Evolutionary conservation across 1,140 invertebrate species (phyloP).

Genomic region (Drosophila chauvacae): DNA sequence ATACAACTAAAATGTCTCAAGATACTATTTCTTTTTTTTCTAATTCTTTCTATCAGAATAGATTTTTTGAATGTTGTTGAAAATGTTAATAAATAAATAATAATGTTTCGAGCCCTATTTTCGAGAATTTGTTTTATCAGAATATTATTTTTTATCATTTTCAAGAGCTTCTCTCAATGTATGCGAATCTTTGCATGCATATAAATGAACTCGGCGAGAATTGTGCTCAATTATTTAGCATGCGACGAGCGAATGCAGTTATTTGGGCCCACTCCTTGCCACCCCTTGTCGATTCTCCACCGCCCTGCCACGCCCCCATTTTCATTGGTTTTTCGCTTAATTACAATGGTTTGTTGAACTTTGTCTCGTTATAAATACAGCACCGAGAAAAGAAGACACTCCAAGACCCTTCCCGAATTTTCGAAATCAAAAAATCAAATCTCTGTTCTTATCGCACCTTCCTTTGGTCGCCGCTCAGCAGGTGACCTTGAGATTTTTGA

Average conservation of each 20-base stretch:
- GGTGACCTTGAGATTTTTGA: conserved; percentile 40
- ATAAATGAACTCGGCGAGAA: conserved; percentile 35
- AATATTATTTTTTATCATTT: not conserved
- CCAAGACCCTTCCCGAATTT: conserved; percentile 22
- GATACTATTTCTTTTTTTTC: too few species aligned
- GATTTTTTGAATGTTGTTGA: too few species aligned
- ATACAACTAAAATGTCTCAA: too few species aligned
- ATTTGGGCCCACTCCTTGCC: not conserved
- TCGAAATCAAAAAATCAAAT: conserved; percentile 41
- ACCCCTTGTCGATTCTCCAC: not conserved
- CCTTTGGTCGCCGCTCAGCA: not conserved
- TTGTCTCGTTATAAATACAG: conserved; percentile 21
- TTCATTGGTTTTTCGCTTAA: not conserved
- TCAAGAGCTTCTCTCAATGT: not conserved
- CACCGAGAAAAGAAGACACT: not conserved
- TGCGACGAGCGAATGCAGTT: conserved; percentile 18
- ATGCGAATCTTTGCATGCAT: conserved; percentile 26
- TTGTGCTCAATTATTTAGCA: conserved; percentile 39
- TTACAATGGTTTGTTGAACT: conserved; percentile 57
- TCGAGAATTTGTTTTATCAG: not conserved
- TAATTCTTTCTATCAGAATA: too few species aligned
- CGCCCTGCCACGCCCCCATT: not conserved
- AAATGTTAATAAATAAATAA: not conserved
- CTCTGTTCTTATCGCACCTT: conserved; percentile 42
- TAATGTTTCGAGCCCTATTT: not conserved